phyloP scores from a whole-genome alignment of 2,888 invertebrate species.

The Andrena trimmerana region DNA sequence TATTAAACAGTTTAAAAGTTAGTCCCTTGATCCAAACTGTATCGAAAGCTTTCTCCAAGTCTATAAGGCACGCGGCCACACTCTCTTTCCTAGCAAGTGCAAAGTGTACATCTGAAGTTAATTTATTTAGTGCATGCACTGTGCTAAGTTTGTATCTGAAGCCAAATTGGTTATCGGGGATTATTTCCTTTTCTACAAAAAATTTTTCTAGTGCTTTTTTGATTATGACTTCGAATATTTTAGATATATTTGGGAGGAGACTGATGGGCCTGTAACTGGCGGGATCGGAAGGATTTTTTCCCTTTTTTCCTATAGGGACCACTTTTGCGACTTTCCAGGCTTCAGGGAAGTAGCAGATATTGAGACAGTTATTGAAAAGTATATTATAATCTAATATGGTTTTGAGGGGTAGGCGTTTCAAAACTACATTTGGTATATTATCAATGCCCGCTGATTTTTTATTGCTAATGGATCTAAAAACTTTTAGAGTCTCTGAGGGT shows the following conservation, averaged over 20 bases:
- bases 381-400: too few relatives aligned
- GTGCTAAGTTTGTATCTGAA: slow-evolving; percentile 1
- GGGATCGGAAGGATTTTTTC: too few relatives aligned
- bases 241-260: too few relatives aligned
- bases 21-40: too few relatives aligned
- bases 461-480: too few relatives aligned
- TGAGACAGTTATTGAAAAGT: not conserved
- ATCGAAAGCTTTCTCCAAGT: not conserved
- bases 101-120: not conserved
- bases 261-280: too few relatives aligned
- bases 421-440: not conserved
- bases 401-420: not conserved
- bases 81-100: not conserved
- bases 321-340: slow-evolving; percentile 7
- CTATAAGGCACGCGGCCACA: not conserved
- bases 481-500: too few relatives aligned
- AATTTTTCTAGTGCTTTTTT: too few relatives aligned
- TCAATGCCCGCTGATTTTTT: not conserved
- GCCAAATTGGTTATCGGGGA: not conserved
- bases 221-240: too few relatives aligned
- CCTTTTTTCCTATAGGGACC: not conserved
- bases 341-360: not conserved
- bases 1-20: not conserved
- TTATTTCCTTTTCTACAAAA: too few relatives aligned
- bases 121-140: not conserved